Evolutionary conservation across 2,113 vertebrate species (phyloP).

Genomic region (Shinisaurus crocodilurus): DNA sequence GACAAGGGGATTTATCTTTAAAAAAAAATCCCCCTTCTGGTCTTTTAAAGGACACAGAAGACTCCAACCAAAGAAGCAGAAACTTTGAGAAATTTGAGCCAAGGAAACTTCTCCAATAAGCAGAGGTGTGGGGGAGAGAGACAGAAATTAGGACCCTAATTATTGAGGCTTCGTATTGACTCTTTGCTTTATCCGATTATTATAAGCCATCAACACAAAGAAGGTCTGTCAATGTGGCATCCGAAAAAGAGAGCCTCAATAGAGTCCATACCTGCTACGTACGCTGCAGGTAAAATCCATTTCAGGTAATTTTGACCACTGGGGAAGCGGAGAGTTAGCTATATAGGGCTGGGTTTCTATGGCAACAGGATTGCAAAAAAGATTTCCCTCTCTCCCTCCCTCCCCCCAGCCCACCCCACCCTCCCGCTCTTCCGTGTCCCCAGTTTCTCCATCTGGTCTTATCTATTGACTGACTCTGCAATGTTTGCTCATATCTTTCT

Average conservation of each 20-base stretch:
- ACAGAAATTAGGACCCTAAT: background rate
- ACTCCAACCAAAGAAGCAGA: too few relatives aligned
- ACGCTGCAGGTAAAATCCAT: conserved; percentile 44
- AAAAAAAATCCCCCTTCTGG: background rate
- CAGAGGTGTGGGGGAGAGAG: background rate
- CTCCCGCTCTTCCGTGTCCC: conserved; percentile 10
- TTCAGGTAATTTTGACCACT: conserved; percentile 49
- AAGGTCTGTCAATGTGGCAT: accelerated
- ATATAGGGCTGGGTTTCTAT: conserved; percentile 66
- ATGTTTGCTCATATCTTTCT: conserved; percentile 47
- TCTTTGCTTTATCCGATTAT: accelerated
- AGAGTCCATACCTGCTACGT: conserved; percentile 11
- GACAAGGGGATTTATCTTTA: conserved; percentile 44
- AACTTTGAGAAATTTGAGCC: background rate
- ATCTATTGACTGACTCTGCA: conserved; percentile 54
- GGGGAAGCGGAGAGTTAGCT: conserved; percentile 44
- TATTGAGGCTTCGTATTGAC: background rate
- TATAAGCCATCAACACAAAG: accelerated
- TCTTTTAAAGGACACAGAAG: accelerated
- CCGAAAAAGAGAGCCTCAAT: background rate
- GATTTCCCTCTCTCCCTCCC: background rate
- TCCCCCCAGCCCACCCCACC: background rate
- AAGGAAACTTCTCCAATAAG: background rate
- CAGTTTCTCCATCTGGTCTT: conserved; percentile 63
- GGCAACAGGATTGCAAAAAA: conserved; percentile 60